Evolutionary conservation across 2,888 invertebrate species (phyloP).

Genomic region (Petrolisthes manimaculis): DNA sequence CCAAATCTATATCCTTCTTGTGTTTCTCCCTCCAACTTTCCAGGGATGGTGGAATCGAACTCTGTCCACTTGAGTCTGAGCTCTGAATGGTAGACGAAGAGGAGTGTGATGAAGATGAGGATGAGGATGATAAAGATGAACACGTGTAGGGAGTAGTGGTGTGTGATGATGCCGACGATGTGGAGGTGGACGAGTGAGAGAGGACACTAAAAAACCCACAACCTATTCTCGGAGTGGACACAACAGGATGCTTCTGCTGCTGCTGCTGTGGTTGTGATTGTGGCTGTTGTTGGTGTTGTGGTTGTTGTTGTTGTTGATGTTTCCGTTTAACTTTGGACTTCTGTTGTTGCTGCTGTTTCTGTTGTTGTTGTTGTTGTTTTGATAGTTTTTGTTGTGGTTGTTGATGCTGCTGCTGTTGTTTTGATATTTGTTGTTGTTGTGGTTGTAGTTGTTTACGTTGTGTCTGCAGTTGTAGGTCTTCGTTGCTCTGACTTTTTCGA

Average conservation of each 20-base stretch:
- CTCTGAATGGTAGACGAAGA: slow-evolving; percentile 7
- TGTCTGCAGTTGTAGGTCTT: background rate
- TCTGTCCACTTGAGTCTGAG: slow-evolving; percentile 34
- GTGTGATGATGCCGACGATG: slow-evolving; percentile 38
- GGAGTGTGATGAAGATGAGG: background rate
- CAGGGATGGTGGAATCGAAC: slow-evolving; percentile 39
- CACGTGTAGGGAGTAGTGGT: slow-evolving; percentile 26
- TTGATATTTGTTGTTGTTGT: background rate
- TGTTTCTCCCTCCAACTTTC: slow-evolving; percentile 24
- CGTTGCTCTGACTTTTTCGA: slow-evolving; percentile 10
- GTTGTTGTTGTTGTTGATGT: background rate
- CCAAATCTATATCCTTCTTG: background rate
- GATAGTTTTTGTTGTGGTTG: too few relatives aligned
- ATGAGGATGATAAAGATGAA: slow-evolving; percentile 20
- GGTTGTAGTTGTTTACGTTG: background rate
- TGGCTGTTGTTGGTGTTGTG: background rate
- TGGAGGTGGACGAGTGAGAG: slow-evolving; percentile 25
- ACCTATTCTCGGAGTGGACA: slow-evolving; percentile 32
- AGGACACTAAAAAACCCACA: slow-evolving; percentile 30
- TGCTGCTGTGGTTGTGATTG: background rate
- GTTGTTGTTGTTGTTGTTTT: background rate
- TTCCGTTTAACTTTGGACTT: slow-evolving; percentile 13
- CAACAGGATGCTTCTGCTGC: background rate
- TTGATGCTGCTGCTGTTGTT: background rate
- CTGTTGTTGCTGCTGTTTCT: background rate